Evolutionary conservation across 2,797 vertebrate genomes (phyloP), one percentile per base, ranked within the genome.

Genomic region (Amazonetta brasiliensis): DNA sequence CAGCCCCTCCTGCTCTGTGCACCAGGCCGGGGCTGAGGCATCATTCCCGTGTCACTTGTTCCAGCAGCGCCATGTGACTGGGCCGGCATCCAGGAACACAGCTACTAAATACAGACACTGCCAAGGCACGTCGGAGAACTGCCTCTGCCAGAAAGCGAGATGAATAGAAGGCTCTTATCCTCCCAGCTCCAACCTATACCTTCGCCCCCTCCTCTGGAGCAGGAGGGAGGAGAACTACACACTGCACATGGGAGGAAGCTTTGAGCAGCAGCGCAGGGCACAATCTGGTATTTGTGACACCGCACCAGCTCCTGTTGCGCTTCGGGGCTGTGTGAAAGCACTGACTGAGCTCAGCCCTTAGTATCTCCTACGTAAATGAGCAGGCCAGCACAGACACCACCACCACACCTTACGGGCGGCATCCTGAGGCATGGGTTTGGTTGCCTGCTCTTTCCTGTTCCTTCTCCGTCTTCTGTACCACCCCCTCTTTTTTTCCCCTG

Each of bases 111-210:
- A 69, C 87, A 92, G 79, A 71, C 76, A 62, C 85, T 96, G 92
- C 96, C 94, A 96, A 96, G 93, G 82, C 90, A 96, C 30, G 92
- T 91, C 86, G 84, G 81, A 87, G 87, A 76, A 69, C 64, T 35
- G 88, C 44, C 67, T 95, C 90, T 62, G 91, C 80, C 84, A 96
- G 67, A 95, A 95, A 92, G 60, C 3, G 19, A 68, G 75, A 82
- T 63, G 48, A 56, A 76, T 64, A 82, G 75, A 74, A 80, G 63
- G 26, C 71, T 41, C 92, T 93, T 59, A 33, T n/a, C 50, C 73
- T 43, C 64, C 63, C 66, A 50, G 72, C 46, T 43, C 86, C 37
- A 63, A 69, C 75, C 90, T 81, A 73, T 15, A 48, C 68, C 68
- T 82, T 43, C 82, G 82, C 59, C 60, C 78, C 79, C 77, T 88